These are phyloP conservation scores for Geodia barretti DNA, from an alignment of 37 sponge, comb jelly and placozoan species.

Conservation along the genomic window DNA sequence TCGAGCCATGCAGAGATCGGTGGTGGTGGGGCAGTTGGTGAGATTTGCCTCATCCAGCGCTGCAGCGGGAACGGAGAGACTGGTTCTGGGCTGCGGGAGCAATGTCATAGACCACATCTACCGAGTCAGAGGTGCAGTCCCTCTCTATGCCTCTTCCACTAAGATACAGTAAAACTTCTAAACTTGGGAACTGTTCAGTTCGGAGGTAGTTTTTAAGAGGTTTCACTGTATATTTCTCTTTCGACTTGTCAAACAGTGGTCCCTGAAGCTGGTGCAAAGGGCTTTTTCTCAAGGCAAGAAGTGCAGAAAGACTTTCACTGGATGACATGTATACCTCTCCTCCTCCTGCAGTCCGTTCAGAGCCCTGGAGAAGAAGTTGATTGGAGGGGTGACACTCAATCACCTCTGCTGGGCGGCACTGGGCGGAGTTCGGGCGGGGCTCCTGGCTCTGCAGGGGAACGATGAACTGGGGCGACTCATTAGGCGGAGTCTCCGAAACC, in stretches of 20 bases:
- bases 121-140: slow-evolving; percentile 63
- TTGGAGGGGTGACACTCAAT: slow-evolving; percentile 92
- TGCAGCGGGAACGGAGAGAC: slow-evolving; percentile 9
- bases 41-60: background rate
- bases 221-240: background rate
- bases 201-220: no score
- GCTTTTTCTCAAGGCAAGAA: slow-evolving; percentile 73
- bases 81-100: slow-evolving; percentile 90
- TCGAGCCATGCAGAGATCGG: background rate
- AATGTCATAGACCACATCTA: slow-evolving; percentile 92
- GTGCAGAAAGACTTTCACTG: background rate
- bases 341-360: slow-evolving; percentile 55
- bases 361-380: slow-evolving; percentile 50
- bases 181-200: no score
- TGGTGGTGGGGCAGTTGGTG: background rate
- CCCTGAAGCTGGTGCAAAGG: slow-evolving; percentile 83
- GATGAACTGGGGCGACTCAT: slow-evolving; percentile 78
- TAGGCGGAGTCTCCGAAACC: slow-evolving; percentile 25
- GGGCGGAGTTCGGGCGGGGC: slow-evolving; percentile 70
- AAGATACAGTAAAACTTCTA: background rate
- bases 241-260: slow-evolving; percentile 51
- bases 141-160: background rate
- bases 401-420: slow-evolving; percentile 90
- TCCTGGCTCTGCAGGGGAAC: slow-evolving; percentile 84
- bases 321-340: background rate